These are phyloP conservation scores for Seriola dumerili DNA, from an alignment of 2,113 vertebrate species.

Conservation along the genomic window DNA sequence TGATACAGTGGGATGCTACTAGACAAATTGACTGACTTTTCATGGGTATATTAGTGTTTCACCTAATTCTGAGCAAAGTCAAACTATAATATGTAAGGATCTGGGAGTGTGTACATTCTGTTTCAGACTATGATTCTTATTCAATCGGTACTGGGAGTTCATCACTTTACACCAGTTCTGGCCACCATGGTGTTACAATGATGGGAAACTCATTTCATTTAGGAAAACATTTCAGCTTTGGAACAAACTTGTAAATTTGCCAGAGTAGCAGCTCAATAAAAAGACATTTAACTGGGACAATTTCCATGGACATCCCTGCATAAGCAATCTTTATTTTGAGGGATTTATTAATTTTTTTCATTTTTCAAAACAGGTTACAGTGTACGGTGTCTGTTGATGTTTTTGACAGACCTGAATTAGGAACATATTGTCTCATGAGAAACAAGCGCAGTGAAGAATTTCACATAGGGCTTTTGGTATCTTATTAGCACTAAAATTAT, in stretches of 20 bases:
- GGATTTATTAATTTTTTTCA: no score
- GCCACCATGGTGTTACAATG: background rate
- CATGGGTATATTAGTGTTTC: background rate
- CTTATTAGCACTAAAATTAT: no score
- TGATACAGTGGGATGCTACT: constrained; percentile 6
- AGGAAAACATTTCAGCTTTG: background rate
- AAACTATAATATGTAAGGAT: background rate
- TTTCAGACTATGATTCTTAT: background rate
- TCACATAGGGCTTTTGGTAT: background rate
- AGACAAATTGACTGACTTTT: background rate
- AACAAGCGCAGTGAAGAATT: background rate
- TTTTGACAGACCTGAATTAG: background rate
- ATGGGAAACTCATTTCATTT: background rate
- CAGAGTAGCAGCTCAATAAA: background rate
- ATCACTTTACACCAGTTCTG: background rate
- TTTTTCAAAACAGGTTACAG: background rate
- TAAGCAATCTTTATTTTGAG: background rate
- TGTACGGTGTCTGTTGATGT: background rate
- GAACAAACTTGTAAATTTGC: background rate
- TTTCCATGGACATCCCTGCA: background rate
- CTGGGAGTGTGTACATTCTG: background rate
- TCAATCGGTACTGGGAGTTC: background rate
- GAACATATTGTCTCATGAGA: background rate
- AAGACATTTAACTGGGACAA: background rate
- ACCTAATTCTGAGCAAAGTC: background rate